Percentiles rank a stretch among this genome's conserved stretches.
phyloP scores from a whole-genome alignment of 2,888 invertebrate species.

The Oscheius sp. region DNA sequence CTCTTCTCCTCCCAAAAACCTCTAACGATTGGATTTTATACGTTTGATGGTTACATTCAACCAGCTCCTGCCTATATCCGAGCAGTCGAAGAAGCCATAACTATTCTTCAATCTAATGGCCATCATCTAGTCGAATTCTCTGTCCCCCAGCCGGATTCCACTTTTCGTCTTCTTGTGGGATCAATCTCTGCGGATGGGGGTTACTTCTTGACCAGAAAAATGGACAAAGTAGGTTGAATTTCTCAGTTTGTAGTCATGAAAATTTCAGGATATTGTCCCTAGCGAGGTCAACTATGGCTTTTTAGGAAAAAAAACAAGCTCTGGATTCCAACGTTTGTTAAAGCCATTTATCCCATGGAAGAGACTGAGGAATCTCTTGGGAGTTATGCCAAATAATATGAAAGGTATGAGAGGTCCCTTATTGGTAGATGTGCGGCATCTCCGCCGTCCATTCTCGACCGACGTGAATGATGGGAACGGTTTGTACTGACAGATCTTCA shows the following conservation, averaged over 20 bases:
- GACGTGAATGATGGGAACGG: too few relatives aligned
- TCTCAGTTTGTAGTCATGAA: too few relatives aligned
- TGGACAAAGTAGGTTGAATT: constrained; percentile 39
- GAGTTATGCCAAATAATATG: constrained; percentile 35
- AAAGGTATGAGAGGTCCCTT: constrained; percentile 26
- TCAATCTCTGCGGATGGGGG: constrained; percentile 59
- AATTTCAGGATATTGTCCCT: constrained; percentile 39
- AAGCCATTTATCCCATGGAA: constrained; percentile 36
- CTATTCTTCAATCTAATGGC: constrained; percentile 39
- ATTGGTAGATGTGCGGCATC: too few relatives aligned
- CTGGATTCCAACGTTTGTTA: constrained; percentile 34
- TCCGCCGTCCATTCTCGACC: too few relatives aligned
- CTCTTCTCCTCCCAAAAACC: constrained; percentile 34
- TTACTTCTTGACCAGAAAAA: constrained; percentile 42
- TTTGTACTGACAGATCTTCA: too few relatives aligned
- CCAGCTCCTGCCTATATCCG: constrained; percentile 57
- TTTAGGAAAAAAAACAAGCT: constrained; percentile 33
- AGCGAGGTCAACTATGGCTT: constrained; percentile 35
- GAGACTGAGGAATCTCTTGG: constrained; percentile 30
- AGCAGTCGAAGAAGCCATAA: constrained; percentile 51
- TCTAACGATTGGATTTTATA: constrained; percentile 49
- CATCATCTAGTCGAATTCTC: constrained; percentile 53
- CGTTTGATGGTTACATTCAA: constrained; percentile 58
- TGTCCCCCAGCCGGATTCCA: constrained; percentile 47
- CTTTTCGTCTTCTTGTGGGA: constrained; percentile 44